These are phyloP conservation scores for Plagodis dolabraria DNA, from an alignment of 2,888 invertebrate genomes.

Conservation along the genomic window DNA sequence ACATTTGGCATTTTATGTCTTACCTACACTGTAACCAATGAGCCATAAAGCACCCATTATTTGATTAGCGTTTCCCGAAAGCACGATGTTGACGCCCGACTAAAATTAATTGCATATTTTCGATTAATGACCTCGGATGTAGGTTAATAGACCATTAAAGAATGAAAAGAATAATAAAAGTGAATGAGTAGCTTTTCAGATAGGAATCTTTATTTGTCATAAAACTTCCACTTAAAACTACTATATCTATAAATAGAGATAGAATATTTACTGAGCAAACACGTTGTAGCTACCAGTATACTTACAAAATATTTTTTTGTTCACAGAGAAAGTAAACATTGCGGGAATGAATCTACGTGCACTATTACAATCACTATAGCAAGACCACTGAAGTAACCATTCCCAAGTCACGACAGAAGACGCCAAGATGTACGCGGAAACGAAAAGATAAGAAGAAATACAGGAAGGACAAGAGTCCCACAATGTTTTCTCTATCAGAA, in stretches of 20 bases:
- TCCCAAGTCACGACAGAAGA: constrained; percentile 72
- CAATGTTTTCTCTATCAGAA: constrained; percentile 79
- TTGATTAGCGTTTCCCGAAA: constrained; percentile 47
- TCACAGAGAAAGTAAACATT: constrained; percentile 34
- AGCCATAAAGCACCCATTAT: constrained; percentile 51
- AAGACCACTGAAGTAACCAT: constrained; percentile 53
- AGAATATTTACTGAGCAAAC: too few species aligned
- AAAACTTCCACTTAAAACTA: too few species aligned
- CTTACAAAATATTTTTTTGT: constrained; percentile 15
- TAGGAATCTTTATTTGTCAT: too few species aligned
- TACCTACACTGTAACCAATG: constrained; percentile 31
- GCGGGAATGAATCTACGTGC: constrained; percentile 43
- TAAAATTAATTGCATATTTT: constrained; percentile 36
- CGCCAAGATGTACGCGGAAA: constrained; percentile 77
- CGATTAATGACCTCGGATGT: constrained; percentile 28
- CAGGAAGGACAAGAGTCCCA: constrained; percentile 75
- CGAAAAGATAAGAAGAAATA: constrained; percentile 79
- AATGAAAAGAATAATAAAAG: constrained; percentile 4
- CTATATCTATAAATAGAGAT: too few species aligned
- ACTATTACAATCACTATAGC: constrained; percentile 10
- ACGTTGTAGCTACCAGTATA: too few species aligned
- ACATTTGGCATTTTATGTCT: constrained; percentile 52
- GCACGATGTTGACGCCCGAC: constrained; percentile 31
- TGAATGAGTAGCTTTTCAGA: neutral
- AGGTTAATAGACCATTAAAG: constrained; percentile 35